A percentile compares a stretch with the other conserved stretches of the same genome.
phyloP scores from a whole-genome alignment of 2,113 vertebrate genomes.

The Pelecanus crispus region DNA sequence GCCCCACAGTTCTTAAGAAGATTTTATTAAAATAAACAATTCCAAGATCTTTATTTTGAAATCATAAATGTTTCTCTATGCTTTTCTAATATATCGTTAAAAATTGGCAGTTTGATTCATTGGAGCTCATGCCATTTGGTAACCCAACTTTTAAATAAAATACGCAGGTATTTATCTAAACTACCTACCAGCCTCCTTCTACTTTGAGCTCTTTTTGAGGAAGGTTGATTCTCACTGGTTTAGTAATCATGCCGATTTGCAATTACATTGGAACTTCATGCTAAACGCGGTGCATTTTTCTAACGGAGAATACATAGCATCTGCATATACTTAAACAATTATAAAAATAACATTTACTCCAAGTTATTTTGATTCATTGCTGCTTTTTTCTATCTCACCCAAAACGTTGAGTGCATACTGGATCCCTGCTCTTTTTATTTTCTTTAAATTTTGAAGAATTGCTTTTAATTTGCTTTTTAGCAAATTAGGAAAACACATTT shows the following conservation, averaged over 20 bases:
- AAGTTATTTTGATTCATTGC: not conserved
- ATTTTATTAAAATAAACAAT: not conserved
- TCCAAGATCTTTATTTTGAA: not conserved
- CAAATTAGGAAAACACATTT: not conserved
- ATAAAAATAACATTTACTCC: not conserved
- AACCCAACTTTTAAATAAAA: not conserved
- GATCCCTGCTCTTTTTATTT: not conserved
- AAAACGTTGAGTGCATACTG: not conserved
- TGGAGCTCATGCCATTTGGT: accelerated
- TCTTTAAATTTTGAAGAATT: not conserved
- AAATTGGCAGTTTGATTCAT: not conserved
- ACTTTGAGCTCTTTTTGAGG: not conserved
- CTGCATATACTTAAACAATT: not conserved
- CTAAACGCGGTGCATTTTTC: not conserved
- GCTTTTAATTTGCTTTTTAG: not conserved
- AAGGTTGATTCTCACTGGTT: not conserved
- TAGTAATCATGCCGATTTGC: not conserved
- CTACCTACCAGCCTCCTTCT: not conserved
- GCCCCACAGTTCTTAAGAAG: not conserved
- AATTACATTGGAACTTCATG: not conserved
- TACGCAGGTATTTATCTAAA: not conserved
- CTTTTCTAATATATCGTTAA: not conserved
- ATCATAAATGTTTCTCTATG: not conserved
- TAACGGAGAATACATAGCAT: not conserved
- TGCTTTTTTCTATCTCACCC: not conserved